Base-by-base conservation (phyloP, 2,888 invertebrate genomes). In the Romanomermis culicivorax region DNA sequence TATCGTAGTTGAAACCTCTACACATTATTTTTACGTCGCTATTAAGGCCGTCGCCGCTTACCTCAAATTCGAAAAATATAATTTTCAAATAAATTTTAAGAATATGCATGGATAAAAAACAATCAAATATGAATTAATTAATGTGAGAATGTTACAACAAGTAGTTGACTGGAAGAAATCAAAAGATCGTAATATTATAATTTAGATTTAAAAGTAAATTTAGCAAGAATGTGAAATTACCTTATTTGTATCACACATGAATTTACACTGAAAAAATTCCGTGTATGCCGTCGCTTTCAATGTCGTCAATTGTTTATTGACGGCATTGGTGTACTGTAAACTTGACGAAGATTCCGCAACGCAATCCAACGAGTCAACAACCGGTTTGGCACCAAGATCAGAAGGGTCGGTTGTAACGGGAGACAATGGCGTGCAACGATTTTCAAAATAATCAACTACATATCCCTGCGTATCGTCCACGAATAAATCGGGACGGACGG, bases 361-460 rank as follows among this genome's bases (percentile, higher is more conserved):
- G 17, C 36, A 36, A 17, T 17, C 36, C 11, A 17, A 36, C 17
- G 7, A 7, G 17, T 36, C 36, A 11, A 11, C 17, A 11, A 17
- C 11, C 36, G 17, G 11, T 36, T 36, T 36, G 36, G 11, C 36
- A 36, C 36, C 36, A 7, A 36, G 36, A n/a, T n/a, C n/a, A n/a
- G n/a, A n/a, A n/a, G n/a, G 36, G 7, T 36, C 36, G 36, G 36
- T 36, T 36, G 47, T 23, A n/a, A n/a, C n/a, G n/a, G n/a, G n/a
- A n/a, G n/a, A n/a, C n/a, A n/a, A n/a, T n/a, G 47, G 11, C 3
- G 59, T 59, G 56, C 67, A 67, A 54, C 62, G 61, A 56, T 64
- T 67, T 54, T 67, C 67, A 36, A 67, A 66, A 55, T 67, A 67
- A 55, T 67, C 67, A 24, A 67, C 67, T n/a, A 64, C 30, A 2